Conservation (phyloP, 2,888 invertebrate species). For the Amitus sp. region DNA sequence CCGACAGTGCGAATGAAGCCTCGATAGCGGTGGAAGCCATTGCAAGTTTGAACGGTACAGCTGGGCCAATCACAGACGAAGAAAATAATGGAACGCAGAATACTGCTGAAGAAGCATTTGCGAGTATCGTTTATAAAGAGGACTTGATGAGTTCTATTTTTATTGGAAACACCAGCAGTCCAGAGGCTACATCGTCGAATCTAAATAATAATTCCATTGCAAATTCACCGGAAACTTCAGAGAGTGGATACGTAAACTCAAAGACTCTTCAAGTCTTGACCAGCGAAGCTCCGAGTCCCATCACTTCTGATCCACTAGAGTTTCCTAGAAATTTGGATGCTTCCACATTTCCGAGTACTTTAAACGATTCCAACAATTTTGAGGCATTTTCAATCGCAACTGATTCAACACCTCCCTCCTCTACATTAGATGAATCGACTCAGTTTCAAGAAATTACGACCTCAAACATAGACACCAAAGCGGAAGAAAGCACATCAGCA, state of each 20-base stretch:
- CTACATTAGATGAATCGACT: slow-evolving; percentile 26
- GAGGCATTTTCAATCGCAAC: slow-evolving; percentile 10
- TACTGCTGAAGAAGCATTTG: neutral
- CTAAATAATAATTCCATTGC: neutral
- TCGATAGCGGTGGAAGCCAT: neutral
- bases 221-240: neutral
- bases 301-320: neutral
- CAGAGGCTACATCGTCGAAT: neutral
- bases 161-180: too few species aligned
- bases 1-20: neutral
- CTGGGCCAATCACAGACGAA: neutral
- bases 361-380: too few species aligned
- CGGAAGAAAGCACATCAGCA: neutral
- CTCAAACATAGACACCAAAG: slow-evolving; percentile 4
- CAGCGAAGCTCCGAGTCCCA: neutral
- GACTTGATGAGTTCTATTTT: too few species aligned
- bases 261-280: slow-evolving; percentile 5
- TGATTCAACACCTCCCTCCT: slow-evolving; percentile 25
- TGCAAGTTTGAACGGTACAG: neutral
- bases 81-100: neutral
- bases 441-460: slow-evolving; percentile 21
- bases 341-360: slow-evolving; percentile 5
- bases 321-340: too few species aligned
- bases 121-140: too few species aligned
- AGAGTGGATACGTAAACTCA: neutral